A percentile compares a stretch with the other conserved stretches of the same genome.
phyloP scores from a whole-genome alignment of 1,140 invertebrate genomes.

The Brachionus rubens region DNA sequence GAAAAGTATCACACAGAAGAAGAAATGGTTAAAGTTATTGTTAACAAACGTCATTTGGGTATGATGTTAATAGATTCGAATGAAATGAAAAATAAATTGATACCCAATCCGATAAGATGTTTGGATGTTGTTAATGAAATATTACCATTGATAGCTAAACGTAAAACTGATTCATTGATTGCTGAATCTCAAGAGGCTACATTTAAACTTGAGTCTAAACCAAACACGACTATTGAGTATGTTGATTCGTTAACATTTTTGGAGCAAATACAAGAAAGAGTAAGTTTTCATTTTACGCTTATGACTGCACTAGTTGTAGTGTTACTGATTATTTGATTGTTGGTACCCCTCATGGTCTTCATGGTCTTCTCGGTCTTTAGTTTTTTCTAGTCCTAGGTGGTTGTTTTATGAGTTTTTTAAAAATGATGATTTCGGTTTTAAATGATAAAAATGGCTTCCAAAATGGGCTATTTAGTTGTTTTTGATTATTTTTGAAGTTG shows the following conservation, averaged over 20 bases:
- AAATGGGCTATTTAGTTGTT: no score
- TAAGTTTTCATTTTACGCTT: not conserved
- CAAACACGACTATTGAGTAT: conserved; percentile 67
- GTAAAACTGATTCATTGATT: conserved; percentile 65
- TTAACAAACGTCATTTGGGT: conserved; percentile 66
- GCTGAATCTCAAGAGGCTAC: conserved; percentile 66
- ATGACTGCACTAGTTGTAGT: no score
- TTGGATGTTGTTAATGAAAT: conserved; percentile 57
- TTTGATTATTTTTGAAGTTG: no score
- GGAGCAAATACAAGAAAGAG: conserved; percentile 65
- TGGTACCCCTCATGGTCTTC: no score
- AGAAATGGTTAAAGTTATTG: conserved; percentile 63
- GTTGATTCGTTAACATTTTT: conserved; percentile 70
- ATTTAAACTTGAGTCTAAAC: conserved; percentile 66
- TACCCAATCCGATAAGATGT: conserved; percentile 65
- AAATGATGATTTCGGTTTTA: no score
- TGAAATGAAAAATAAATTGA: conserved; percentile 69
- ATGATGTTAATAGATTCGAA: conserved; percentile 68
- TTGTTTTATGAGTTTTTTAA: no score
- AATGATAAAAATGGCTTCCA: no score
- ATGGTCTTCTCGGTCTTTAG: no score
- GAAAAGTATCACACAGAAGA: conserved; percentile 57
- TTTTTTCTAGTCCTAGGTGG: no score
- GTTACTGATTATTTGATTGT: no score
- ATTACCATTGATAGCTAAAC: conserved; percentile 64